These are phyloP conservation scores for Lophochroa leadbeateri DNA, from an alignment of 2,113 vertebrate species.

Conservation along the genomic window DNA sequence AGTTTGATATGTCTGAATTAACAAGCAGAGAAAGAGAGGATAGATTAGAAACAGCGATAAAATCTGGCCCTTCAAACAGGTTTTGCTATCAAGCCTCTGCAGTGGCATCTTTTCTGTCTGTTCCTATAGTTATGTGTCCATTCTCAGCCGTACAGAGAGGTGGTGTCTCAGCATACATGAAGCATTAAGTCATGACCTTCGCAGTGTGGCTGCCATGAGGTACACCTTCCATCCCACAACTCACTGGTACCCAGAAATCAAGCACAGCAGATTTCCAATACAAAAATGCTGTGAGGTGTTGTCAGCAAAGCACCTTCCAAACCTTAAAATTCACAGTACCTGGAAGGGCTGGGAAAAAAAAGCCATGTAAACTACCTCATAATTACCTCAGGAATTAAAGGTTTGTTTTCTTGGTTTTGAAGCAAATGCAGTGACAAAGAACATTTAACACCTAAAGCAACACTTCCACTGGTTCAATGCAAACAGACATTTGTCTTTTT, in stretches of 20 bases:
- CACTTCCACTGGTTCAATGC: not conserved
- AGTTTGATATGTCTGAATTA: slow-evolving; percentile 28
- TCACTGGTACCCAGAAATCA: not conserved
- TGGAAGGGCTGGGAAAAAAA: not conserved
- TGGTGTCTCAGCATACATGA: not conserved
- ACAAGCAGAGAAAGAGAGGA: not conserved
- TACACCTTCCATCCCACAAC: not conserved
- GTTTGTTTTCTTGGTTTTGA: not conserved
- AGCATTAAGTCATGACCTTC: not conserved
- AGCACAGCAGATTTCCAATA: not conserved
- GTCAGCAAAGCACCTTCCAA: not conserved
- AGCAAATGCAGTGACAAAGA: not conserved
- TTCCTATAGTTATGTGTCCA: not conserved
- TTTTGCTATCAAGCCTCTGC: not conserved
- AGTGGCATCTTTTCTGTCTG: not conserved
- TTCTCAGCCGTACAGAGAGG: not conserved
- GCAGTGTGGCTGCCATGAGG: not conserved
- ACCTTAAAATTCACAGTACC: not conserved
- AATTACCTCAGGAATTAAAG: not conserved
- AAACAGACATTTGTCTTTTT: not conserved
- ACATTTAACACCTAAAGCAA: not conserved
- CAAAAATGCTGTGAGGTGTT: not conserved
- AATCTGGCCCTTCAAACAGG: not conserved
- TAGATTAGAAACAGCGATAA: not conserved
- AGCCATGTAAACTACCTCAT: rapidly evolving